phyloP scores from a whole-genome alignment of 1,140 invertebrate genomes.

The Anadara kagoshimensis region DNA sequence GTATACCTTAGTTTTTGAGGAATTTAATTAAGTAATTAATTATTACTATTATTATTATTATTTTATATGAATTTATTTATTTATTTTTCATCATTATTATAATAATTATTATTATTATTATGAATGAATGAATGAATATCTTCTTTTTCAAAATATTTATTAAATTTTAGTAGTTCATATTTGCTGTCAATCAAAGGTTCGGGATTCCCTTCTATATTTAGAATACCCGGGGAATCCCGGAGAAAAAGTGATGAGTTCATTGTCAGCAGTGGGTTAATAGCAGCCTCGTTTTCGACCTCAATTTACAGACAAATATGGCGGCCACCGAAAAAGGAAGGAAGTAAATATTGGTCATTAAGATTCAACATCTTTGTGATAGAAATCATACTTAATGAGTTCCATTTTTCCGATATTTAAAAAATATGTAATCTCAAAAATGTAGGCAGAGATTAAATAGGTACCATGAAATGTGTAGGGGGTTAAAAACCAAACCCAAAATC shows the following conservation, averaged over 20 bases:
- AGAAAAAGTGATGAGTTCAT: conserved; percentile 6
- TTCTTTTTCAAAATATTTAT: too few relatives aligned
- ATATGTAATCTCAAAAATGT: conserved; percentile 11
- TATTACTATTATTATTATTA: too few relatives aligned
- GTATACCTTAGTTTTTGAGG: too few relatives aligned
- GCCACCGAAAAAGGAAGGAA: conserved; percentile 55
- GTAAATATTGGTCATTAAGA: conserved; percentile 27
- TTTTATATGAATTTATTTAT: too few relatives aligned
- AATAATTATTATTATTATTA: too few relatives aligned
- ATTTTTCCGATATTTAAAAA: conserved; percentile 6
- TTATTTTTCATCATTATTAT: too few relatives aligned
- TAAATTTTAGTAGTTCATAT: too few relatives aligned
- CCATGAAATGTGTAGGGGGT: conserved; percentile 38
- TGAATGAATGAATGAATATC: too few relatives aligned
- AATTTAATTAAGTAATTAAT: too few relatives aligned
- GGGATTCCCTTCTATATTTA: too few relatives aligned
- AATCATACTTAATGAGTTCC: conserved; percentile 2
- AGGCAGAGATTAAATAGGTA: conserved; percentile 5
- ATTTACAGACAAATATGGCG: conserved; percentile 53
- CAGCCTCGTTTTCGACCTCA: conserved; percentile 37
- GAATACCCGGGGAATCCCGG: not conserved
- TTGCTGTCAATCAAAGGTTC: too few relatives aligned
- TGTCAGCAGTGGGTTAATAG: conserved; percentile 9
- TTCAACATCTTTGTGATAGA: not conserved
- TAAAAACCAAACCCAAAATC: conserved; percentile 8